These are phyloP conservation scores for Drosophila yakuba DNA, from an alignment of 1,140 invertebrate genomes.

Conservation along the genomic window DNA sequence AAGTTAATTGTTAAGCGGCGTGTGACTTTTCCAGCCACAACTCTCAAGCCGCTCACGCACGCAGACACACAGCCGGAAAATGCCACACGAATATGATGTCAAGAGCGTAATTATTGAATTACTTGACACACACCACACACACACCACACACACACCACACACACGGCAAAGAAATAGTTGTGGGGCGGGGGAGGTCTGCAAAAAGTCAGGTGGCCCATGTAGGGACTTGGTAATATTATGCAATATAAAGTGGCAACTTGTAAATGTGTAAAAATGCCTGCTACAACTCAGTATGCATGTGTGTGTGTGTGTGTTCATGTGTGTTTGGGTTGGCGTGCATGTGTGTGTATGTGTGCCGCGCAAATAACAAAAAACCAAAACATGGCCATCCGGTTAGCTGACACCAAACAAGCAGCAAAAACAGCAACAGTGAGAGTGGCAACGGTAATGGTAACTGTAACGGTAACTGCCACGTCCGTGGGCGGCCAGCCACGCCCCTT, in stretches of 20 bases:
- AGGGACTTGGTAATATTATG: conserved; percentile 48
- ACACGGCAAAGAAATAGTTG: background rate
- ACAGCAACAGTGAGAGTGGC: conserved; percentile 2
- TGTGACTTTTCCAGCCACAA: conserved; percentile 50
- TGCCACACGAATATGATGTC: conserved; percentile 75
- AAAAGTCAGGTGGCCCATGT: conserved; percentile 49
- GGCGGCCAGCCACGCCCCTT: conserved; percentile 17
- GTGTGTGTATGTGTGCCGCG: conserved; percentile 26
- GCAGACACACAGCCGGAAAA: conserved; percentile 40
- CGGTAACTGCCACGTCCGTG: conserved; percentile 37
- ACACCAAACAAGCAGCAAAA: conserved; percentile 32
- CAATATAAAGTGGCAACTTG: conserved; percentile 69
- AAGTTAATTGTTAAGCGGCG: conserved; percentile 72
- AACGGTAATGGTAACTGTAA: conserved; percentile 18
- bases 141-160: conserved; percentile 1
- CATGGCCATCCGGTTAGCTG: conserved; percentile 42
- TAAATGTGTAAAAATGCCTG: conserved; percentile 70
- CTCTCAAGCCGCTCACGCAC: conserved; percentile 34
- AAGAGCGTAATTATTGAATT: conserved; percentile 80
- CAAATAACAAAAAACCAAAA: conserved; percentile 66
- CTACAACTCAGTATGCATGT: conserved; percentile 18
- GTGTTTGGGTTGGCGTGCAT: background rate
- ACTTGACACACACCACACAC: conserved; percentile 31
- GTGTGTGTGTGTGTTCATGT: background rate
- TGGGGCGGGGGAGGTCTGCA: background rate